Base-by-base conservation (phyloP, 2,888 invertebrate genomes). In the Lochmaea crataegi region DNA sequence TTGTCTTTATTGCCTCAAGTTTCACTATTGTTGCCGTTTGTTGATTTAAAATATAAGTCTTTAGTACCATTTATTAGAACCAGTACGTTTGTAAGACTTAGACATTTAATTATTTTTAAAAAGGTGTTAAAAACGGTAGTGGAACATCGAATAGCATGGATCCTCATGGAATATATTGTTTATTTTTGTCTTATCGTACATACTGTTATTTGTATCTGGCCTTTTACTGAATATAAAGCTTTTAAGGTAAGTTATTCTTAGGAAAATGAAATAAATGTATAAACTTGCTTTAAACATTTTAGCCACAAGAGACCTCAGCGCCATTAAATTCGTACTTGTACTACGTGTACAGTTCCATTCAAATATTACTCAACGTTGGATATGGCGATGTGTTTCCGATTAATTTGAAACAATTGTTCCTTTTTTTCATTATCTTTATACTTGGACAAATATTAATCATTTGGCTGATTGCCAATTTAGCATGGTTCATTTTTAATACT, bases 91-190 rank as follows among this genome's bases (percentile, higher is more conserved):
- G 77, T 87, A 67, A 85, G 89, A 56, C 84, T 87, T 0, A 88
- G 88, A 67, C 86, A 88, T 79, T 86, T 89, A 61, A 79, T 88
- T 64, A 87, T 79, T 87, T 88, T 79, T 87, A 86, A 64, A 82
- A 85, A 22, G 87, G 86, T 83, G 86, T 61, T 68, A 45, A 87
- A n/a, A 86, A 87, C 12, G 86, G 87, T 84, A 88, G 88, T 42
- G 88, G 89, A 26, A 87, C 88, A 88, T 80, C 89, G 88, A 79
- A 88, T 88, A 87, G 87, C 87, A 16, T 87, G 87, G 32, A 89
- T 89, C 79, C 81, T 89, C 60, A 85, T 87, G n/a, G 88, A 89
- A 79, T 89, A 89, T 78, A 82, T 88, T 1, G 86, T 87, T 76
- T 84, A 88, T 41, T 87, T 89, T 73, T 76, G 88, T 57, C 74